A percentile compares a stretch with the other conserved stretches of the same genome.
These are phyloP conservation scores for Perdita meconis DNA, from an alignment of 2,888 invertebrate genomes.

Conservation along the genomic window DNA sequence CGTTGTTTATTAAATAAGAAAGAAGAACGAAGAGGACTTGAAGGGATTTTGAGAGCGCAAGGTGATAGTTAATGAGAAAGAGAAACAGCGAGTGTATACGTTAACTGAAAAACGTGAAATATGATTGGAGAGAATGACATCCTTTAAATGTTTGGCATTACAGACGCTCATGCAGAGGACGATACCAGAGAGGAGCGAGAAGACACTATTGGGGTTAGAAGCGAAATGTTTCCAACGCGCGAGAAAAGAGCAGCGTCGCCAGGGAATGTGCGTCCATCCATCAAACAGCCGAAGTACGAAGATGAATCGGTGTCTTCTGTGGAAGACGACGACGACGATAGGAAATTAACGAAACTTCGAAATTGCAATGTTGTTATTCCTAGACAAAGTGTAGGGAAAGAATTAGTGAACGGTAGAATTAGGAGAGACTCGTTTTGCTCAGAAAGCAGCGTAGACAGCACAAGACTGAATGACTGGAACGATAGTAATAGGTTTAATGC, in stretches of 20 bases:
- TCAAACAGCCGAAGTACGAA: constrained; percentile 72
- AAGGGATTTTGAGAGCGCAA: constrained; percentile 28
- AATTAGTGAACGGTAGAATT: background rate
- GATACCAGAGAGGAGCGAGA: constrained; percentile 74
- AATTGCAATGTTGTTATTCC: background rate
- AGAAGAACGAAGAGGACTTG: constrained; percentile 52
- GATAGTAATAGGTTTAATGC: background rate
- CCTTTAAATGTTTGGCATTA: constrained; percentile 82
- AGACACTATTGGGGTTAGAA: constrained; percentile 70
- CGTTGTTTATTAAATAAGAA: constrained; percentile 20
- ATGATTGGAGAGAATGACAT: constrained; percentile 75
- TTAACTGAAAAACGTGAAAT: constrained; percentile 55
- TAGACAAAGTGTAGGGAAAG: background rate
- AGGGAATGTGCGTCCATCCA: constrained; percentile 60
- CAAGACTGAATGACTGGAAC: constrained; percentile 23
- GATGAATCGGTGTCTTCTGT: constrained; percentile 20
- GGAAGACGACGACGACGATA: constrained; percentile 18
- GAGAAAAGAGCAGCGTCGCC: constrained; percentile 76
- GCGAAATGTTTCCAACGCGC: constrained; percentile 65
- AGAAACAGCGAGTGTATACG: constrained; percentile 33
- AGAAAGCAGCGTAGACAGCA: background rate
- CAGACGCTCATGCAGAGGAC: constrained; percentile 78
- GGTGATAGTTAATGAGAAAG: constrained; percentile 36
- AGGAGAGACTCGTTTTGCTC: background rate
- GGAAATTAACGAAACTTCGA: background rate